Conservation (phyloP, 2,888 invertebrate genomes). For the Eristalis intricaria region DNA sequence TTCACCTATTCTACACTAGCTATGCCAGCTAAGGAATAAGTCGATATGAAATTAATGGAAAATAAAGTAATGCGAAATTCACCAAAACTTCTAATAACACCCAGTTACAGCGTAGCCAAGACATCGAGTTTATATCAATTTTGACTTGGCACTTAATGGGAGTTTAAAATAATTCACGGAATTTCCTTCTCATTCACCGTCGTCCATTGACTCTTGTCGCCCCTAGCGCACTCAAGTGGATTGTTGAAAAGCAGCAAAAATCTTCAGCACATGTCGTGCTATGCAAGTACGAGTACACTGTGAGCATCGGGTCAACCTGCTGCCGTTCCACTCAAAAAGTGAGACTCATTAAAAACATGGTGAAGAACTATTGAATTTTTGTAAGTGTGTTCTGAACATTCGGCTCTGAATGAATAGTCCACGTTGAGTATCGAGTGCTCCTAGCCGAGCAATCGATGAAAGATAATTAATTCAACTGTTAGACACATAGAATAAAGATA, state of each 20-base stretch:
- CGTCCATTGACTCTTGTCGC: neutral
- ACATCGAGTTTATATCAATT: too few relatives aligned
- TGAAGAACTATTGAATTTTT: conserved; percentile 34
- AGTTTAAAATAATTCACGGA: conserved; percentile 34
- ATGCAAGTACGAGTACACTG: neutral
- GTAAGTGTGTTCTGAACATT: conserved; percentile 43
- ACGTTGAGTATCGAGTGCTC: too few relatives aligned
- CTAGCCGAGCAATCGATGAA: conserved; percentile 6
- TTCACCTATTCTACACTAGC: too few relatives aligned
- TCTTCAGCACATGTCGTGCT: neutral
- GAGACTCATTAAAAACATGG: conserved; percentile 45
- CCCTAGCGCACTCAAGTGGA: neutral
- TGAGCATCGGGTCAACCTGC: neutral
- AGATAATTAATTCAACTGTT: conserved; percentile 40
- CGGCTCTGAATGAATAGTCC: neutral
- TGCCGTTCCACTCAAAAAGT: neutral
- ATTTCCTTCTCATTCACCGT: conserved; percentile 27
- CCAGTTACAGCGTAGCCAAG: too few relatives aligned
- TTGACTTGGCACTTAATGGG: neutral
- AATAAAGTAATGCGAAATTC: too few relatives aligned
- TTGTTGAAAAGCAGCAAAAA: conserved; percentile 1
- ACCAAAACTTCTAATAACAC: too few relatives aligned
- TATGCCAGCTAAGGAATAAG: too few relatives aligned
- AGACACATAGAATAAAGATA: conserved; percentile 8
- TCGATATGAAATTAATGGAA: too few relatives aligned